A percentile compares a stretch with the other conserved stretches of the same genome.
These are phyloP conservation scores for Paradoxurus hermaphroditus DNA, from an alignment of 2,113 vertebrate genomes.

Conservation along the genomic window DNA sequence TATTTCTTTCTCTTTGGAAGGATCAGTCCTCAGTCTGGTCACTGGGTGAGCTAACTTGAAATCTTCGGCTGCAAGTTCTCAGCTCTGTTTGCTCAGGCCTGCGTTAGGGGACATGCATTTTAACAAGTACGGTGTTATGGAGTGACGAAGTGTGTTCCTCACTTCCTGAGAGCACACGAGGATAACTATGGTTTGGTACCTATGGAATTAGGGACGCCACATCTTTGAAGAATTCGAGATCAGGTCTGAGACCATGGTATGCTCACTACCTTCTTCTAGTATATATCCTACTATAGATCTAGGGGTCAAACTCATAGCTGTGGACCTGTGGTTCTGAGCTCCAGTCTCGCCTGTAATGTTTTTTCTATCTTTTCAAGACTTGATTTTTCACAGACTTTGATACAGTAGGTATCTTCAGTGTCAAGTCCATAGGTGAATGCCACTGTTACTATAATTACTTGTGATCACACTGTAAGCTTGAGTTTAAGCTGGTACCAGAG, in stretches of 20 bases:
- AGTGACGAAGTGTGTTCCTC: background rate
- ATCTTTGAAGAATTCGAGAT: background rate
- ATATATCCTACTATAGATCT: background rate
- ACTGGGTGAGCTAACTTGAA: background rate
- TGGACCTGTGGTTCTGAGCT: slow-evolving; percentile 84
- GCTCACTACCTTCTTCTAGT: background rate
- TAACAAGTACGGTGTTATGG: background rate
- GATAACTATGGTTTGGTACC: background rate
- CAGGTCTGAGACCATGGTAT: background rate
- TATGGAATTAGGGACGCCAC: background rate
- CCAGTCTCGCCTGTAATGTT: slow-evolving; percentile 83
- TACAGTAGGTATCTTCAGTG: slow-evolving; percentile 71
- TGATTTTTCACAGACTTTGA: slow-evolving; percentile 73
- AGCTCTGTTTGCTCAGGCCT: background rate
- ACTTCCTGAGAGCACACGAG: background rate
- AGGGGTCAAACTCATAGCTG: slow-evolving; percentile 72
- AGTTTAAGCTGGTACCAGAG: slow-evolving; percentile 82
- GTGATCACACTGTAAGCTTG: slow-evolving; percentile 84
- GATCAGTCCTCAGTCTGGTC: background rate
- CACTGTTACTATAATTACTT: slow-evolving; percentile 72
- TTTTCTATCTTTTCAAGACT: slow-evolving; percentile 79
- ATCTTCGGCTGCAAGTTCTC: background rate
- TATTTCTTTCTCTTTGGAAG: background rate
- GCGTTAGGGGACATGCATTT: background rate
- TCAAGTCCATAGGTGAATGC: slow-evolving; percentile 80